These are phyloP conservation scores for Ursus arctos DNA, from an alignment of 2,113 vertebrate species.

Conservation along the genomic window DNA sequence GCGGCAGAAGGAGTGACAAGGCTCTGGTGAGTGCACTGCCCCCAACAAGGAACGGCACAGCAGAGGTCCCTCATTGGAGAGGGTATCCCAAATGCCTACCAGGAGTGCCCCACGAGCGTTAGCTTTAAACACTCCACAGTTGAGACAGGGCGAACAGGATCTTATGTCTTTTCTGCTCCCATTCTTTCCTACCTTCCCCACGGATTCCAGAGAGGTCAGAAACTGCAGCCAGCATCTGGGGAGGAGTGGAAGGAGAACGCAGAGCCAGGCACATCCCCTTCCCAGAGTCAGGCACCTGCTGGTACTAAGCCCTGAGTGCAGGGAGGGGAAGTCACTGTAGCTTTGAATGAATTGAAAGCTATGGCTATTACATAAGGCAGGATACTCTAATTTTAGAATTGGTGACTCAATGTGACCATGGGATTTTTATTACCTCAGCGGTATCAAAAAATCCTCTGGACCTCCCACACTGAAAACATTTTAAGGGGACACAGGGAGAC, in stretches of 20 bases:
- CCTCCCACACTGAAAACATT: background rate
- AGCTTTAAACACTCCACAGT: background rate
- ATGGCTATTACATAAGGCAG: background rate
- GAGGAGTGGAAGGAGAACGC: background rate
- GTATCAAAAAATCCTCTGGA: background rate
- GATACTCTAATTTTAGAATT: slow-evolving; percentile 17
- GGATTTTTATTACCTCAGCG: background rate
- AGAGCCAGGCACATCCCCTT: background rate
- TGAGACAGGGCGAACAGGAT: background rate
- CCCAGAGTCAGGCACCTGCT: background rate
- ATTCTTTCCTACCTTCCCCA: background rate
- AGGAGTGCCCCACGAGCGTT: background rate
- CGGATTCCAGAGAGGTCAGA: background rate
- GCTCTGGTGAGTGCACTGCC: background rate
- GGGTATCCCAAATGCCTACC: background rate
- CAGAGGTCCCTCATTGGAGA: background rate
- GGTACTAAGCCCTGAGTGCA: background rate
- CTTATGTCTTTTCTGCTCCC: background rate
- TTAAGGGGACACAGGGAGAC: background rate
- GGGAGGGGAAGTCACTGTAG: background rate
- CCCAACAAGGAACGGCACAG: background rate
- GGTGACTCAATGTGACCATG: background rate
- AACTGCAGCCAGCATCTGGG: background rate
- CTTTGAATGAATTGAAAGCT: slow-evolving; percentile 12
- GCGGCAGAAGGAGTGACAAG: background rate